Conservation (phyloP, 2,888 invertebrate genomes). For the Podotricha telesiphe region DNA sequence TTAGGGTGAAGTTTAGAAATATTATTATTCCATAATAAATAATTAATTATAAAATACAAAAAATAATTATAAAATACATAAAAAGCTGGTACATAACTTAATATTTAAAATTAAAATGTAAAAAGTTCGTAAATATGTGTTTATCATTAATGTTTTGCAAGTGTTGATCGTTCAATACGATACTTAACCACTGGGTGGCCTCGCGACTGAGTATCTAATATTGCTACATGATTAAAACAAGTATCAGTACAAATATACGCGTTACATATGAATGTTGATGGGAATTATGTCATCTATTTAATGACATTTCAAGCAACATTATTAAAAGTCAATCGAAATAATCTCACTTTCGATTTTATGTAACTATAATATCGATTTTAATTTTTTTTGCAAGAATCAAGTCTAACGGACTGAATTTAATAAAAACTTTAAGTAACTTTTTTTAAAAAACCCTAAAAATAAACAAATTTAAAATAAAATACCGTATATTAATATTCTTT, state of each 20-base stretch:
- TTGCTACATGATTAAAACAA: constrained; percentile 35
- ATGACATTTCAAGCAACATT: background rate
- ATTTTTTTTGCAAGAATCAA: background rate
- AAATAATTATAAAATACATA: background rate
- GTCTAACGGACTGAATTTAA: no score
- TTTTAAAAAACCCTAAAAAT: no score
- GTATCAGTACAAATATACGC: constrained; percentile 19
- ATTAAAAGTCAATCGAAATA: no score
- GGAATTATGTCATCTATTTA: background rate
- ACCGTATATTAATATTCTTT: no score
- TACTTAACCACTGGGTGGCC: constrained; percentile 39
- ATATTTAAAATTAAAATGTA: constrained; percentile 1
- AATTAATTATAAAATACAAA: no score
- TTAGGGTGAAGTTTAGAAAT: no score
- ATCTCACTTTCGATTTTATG: no score
- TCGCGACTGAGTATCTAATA: constrained; percentile 42
- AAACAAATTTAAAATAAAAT: no score
- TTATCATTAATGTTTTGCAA: constrained; percentile 29
- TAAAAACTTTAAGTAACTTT: no score
- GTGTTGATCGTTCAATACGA: constrained; percentile 34
- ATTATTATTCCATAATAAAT: no score
- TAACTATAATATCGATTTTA: background rate
- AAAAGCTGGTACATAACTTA: background rate
- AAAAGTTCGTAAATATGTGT: background rate
- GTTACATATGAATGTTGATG: background rate